Conservation (phyloP, 2,888 invertebrate genomes). For the Eulithis prunata region DNA sequence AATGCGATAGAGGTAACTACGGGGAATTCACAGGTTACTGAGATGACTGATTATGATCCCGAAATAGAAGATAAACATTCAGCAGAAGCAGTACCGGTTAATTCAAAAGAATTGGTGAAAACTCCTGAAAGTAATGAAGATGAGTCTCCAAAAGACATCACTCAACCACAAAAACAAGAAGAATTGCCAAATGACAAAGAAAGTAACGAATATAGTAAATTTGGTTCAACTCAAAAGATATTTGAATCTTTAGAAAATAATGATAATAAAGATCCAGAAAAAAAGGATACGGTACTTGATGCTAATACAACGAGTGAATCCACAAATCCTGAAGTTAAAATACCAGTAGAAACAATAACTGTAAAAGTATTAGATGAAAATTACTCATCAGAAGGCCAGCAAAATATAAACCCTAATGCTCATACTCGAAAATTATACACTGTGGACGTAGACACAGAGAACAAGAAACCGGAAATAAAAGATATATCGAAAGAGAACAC, state of each 20-base stretch:
- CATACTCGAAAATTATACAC: constrained; percentile 3
- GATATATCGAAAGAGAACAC: background rate
- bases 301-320: constrained; percentile 2
- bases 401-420: background rate
- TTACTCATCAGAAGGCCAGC: background rate
- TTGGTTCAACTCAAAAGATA: constrained; percentile 4
- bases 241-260: constrained; percentile 2
- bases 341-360: constrained; percentile 2
- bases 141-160: background rate
- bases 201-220: background rate
- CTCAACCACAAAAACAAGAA: background rate
- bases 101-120: background rate
- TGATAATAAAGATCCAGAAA: background rate
- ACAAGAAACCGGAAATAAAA: background rate
- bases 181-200: background rate
- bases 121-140: background rate
- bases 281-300: background rate
- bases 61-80: background rate
- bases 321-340: constrained; percentile 3
- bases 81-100: background rate
- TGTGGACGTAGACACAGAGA: background rate
- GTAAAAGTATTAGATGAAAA: background rate
- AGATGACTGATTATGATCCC: constrained; percentile 4
- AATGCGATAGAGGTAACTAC: constrained; percentile 17
- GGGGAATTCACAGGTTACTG: constrained; percentile 1